A percentile compares a stretch with the other conserved stretches of the same genome.
Evolutionary conservation across 2,888 invertebrate genomes (phyloP).

Genomic region (Apamea crenata): DNA sequence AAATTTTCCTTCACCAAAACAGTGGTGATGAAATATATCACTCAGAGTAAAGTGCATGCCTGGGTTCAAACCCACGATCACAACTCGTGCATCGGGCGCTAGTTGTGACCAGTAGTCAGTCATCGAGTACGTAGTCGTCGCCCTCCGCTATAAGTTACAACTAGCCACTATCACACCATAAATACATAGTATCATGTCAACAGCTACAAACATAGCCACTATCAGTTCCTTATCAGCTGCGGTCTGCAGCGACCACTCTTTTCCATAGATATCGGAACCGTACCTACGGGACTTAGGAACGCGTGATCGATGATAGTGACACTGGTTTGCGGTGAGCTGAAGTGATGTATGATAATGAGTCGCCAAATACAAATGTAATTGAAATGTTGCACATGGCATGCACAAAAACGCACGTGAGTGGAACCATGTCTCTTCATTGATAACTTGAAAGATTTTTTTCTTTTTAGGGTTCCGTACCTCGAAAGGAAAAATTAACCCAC

Average conservation of each 20-base stretch:
- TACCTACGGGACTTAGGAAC: not conserved
- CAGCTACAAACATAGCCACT: constrained; percentile 13
- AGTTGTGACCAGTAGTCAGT: not conserved
- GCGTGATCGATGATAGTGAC: constrained; percentile 21
- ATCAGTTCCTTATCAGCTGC: constrained; percentile 53
- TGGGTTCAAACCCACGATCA: not conserved
- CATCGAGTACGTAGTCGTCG: not conserved
- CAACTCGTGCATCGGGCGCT: not conserved
- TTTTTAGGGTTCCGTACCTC: too few species aligned
- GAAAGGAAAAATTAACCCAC: too few species aligned
- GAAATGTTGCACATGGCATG: not conserved
- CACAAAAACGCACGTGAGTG: too few species aligned
- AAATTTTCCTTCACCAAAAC: not conserved
- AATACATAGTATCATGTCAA: constrained; percentile 4
- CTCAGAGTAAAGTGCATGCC: not conserved
- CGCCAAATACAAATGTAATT: not conserved
- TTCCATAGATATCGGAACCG: constrained; percentile 33
- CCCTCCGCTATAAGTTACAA: not conserved
- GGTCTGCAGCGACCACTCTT: constrained; percentile 37
- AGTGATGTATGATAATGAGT: constrained; percentile 22
- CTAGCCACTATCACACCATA: not conserved
- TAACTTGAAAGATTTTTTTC: not conserved
- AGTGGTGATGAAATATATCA: not conserved
- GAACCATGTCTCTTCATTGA: not conserved
- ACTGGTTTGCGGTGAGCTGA: constrained; percentile 49